Base-by-base conservation (phyloP, 2,113 vertebrate genomes). In the Thalassoma bifasciatum region DNA sequence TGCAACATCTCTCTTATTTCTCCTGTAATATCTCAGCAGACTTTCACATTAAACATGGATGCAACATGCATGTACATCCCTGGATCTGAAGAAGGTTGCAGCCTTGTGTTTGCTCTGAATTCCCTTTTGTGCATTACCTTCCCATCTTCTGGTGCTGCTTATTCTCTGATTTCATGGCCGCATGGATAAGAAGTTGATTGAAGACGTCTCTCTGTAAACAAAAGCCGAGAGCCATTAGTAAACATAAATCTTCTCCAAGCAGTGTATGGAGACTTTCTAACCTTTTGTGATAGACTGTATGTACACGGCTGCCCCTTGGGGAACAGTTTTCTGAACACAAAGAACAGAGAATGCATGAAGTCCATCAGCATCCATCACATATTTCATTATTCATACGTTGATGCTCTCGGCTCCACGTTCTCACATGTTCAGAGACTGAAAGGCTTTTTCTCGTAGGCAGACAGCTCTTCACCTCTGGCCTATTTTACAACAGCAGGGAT, bases 141-240 rank as follows among this genome's bases (percentile, higher is more conserved):
- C 96, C 96, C 75, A 97, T 89, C 36, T 94, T 96, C 81, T 66
- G 92, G 81, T 97, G 93, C 50, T 71, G 65, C 34, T 91, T 91
- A 2, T 93, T 93, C 24, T 95, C 91, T 0, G 96, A 97, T 66
- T 95, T 97, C 56, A 99, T 82, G 63, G 96, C 95, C 0, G 96
- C 94, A 10, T 97, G 96, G 73, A 99, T 95, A 46, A 99, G 60
- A 10, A 99, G 70, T 79, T 95, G 97, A 88, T 81, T 96, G 93
- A 99, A 97, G 89, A 99, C 0, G 10, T 99, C 98, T 77, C 97
- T 97, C 98, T 99, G 92, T 10, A 90, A 87, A 72, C 68, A 71
- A 79, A 54, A 82, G 26, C 22, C 49, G 47, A 86, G 56, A 66
- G 1, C 23, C 54, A 57, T 82, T 77, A 76, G 73, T 60, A 46